phyloP scores from a whole-genome alignment of 2,113 vertebrate genomes.

The Cervus canadensis region DNA sequence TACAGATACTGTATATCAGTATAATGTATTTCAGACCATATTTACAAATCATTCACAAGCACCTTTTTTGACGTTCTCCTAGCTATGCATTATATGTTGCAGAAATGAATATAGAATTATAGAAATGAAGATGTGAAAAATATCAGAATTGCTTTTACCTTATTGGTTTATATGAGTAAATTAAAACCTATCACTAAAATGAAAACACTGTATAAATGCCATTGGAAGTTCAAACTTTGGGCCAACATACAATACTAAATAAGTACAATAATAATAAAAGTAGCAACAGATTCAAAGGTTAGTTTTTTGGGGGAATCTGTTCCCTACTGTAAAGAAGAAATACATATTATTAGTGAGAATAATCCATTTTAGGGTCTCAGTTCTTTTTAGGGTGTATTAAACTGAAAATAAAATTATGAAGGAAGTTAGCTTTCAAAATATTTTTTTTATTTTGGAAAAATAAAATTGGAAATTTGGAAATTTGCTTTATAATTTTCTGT shows the following conservation, averaged over 20 bases:
- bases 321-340: not conserved
- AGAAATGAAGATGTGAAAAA: not conserved
- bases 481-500: not conserved
- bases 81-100: not conserved
- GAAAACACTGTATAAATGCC: not conserved
- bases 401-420: not conserved
- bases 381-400: not conserved
- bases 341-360: not conserved
- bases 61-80: not conserved
- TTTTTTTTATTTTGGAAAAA: not conserved
- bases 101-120: not conserved
- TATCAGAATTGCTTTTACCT: not conserved
- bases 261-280: not conserved
- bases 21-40: not conserved
- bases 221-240: not conserved
- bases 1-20: not conserved
- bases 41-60: not conserved
- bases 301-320: not conserved
- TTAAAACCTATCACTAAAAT: not conserved
- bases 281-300: not conserved
- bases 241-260: not conserved
- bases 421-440: not conserved
- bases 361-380: not conserved
- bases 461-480: not conserved
- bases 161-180: not conserved